Evolutionary conservation across 2,797 vertebrate species (phyloP), one percentile per base, ranked within the genome.

Genomic region (Denticeps clupeoides): DNA sequence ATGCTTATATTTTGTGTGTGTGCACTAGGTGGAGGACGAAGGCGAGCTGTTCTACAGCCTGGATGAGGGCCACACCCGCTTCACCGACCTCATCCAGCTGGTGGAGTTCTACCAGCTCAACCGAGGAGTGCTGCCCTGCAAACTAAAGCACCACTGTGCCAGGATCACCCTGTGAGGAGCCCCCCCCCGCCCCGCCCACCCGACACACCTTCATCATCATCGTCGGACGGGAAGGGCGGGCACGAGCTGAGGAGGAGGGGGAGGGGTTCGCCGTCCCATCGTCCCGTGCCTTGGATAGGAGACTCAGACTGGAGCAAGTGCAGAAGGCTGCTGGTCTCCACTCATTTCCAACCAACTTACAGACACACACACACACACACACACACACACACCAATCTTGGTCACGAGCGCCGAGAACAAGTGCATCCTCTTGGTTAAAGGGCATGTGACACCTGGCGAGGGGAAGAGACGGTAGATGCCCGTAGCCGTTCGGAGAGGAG

Each of bases 41-140:
- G 87, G 91, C 3, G 87, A 89, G 51, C 68, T 84, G n/a, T 89
- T 88, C 71, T 90, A 90, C 77, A 93, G 87, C 16, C 80, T 97
- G 65, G 95, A 99, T 47, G 91, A 97, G 1, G 89, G 88, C 55
- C 88, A 92, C 60, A 98, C 93, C 0, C 86, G 84, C 55, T 99
- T 99, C 76, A 88, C 84, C 22, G 92, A 97, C 84, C 86, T 99
- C 65, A 91, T 93, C 65, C 95, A 99, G 75, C 75, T 99, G 65
- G 93, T 99, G 74, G 92, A 99, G 68, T 99, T 99, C 70, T 91
- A 97, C 72, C 93, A 94, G 58, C 83, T 99, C 51, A 99, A 99
- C 79, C 89, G 87, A 55, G 91, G 91, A 6, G 80, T 89, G 45
- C 79, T 99, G 66, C 95, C 94, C 64, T 94, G 89, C 81, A 95